Evolutionary conservation across 2,113 vertebrate genomes (phyloP), one percentile per base, ranked within the genome.

Genomic region (Romanogobio albipinnatus): DNA sequence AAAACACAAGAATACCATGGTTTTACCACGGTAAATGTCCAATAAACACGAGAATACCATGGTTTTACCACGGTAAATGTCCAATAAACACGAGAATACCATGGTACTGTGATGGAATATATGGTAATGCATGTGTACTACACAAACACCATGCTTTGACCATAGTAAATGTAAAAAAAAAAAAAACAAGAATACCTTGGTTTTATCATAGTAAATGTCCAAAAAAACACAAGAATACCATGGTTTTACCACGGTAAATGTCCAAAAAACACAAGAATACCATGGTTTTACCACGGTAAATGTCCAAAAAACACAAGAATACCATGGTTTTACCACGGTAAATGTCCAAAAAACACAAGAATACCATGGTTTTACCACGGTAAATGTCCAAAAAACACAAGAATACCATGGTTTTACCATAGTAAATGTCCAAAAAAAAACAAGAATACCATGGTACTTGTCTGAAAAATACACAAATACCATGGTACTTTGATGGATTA

Each of bases 71-170:
- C n/a, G n/a, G n/a, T n/a, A n/a, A n/a, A n/a, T 5, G 29, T 33
- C 29, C 29, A 2, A 33, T 2, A 33, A 33, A 33, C 29, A 33
- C 29, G 29, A 33, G 29, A 33, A 56, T 56, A 17, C 3, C 51
- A 19, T 56, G 1, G 17, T 5, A 56, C 15, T 17, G 4, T 56
- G 5, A 56, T 56, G 4, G 1, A 14, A 17, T 56, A 2, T 22
- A 22, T 2, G 19, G 5, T 58, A 22, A 58, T 8, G 19, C 19
- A 8, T 24, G 24, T 78, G 62, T 56, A 53, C 29, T 70, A 51
- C 22, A 49, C 29, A 49, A 10, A 61, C 36, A 53, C 89, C 88
- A 91, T 84, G 89, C 85, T 81, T 66, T 36, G 4, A n/a, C n/a
- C 11, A 29, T 29, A 29, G 29, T 29, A 29, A 29, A 29, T 29